A percentile compares a stretch with the other conserved stretches of the same genome.
These are phyloP conservation scores for Diachasma alloeum DNA, from an alignment of 1,140 invertebrate species.

Conservation along the genomic window DNA sequence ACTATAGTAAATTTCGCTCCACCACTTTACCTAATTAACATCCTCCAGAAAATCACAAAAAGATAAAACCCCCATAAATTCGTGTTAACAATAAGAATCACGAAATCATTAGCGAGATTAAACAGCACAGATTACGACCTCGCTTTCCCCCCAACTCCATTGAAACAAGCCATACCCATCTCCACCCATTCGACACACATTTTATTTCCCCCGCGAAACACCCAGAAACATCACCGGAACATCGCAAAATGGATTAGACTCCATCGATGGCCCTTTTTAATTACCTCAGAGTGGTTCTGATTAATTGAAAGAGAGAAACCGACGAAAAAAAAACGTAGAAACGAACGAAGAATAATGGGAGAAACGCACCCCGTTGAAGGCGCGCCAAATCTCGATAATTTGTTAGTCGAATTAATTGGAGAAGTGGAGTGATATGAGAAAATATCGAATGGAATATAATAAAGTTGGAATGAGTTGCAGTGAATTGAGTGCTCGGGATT, in stretches of 20 bases:
- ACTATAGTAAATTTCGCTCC: too few relatives aligned
- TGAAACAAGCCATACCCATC: not conserved
- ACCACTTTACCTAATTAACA: too few relatives aligned
- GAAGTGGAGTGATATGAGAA: slow-evolving; percentile 4
- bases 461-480: not conserved
- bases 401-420: slow-evolving; percentile 33
- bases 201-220: not conserved
- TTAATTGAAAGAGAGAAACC: slow-evolving; percentile 15
- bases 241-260: not conserved
- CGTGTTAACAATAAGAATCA: too few relatives aligned
- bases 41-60: too few relatives aligned
- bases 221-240: not conserved
- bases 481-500: slow-evolving; percentile 18
- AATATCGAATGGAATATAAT: not conserved
- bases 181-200: not conserved
- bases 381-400: slow-evolving; percentile 30
- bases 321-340: slow-evolving; percentile 14
- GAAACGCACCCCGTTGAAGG: not conserved
- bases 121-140: too few relatives aligned
- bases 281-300: slow-evolving; percentile 19
- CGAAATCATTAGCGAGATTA: too few relatives aligned
- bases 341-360: not conserved
- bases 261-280: slow-evolving; percentile 48
- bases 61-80: too few relatives aligned
- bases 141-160: too few relatives aligned